Conservation (phyloP, 2,797 vertebrate genomes). For the Schizopygopsis pylzovi region DNA sequence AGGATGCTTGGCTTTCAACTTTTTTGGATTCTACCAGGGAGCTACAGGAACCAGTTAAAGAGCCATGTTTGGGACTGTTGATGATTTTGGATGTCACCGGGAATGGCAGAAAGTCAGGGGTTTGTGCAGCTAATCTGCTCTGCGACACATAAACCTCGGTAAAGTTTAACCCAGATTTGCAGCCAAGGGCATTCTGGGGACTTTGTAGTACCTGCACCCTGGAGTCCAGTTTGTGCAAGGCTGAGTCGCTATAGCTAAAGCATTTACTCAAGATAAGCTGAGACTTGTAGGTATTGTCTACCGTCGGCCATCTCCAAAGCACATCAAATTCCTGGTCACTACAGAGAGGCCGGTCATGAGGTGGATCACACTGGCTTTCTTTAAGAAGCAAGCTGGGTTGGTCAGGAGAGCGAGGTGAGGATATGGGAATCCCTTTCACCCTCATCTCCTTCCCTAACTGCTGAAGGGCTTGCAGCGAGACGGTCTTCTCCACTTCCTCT, state of each 20-base stretch:
- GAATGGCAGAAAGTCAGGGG: constrained; percentile 33
- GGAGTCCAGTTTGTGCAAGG: constrained; percentile 79
- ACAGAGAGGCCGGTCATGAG: constrained; percentile 69
- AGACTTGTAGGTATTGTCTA: constrained; percentile 69
- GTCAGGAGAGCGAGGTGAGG: constrained; percentile 62
- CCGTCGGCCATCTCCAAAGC: constrained; percentile 81
- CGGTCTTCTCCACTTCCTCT: constrained; percentile 90
- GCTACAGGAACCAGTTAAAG: constrained; percentile 64
- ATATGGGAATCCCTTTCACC: constrained; percentile 80
- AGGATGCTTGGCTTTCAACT: constrained; percentile 61
- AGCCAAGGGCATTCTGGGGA: constrained; percentile 61
- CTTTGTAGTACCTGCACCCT: constrained; percentile 53
- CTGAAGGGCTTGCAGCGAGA: constrained; percentile 86
- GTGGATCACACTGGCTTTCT: constrained; percentile 19
- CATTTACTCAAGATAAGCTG: constrained; percentile 75
- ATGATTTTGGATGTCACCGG: constrained; percentile 55
- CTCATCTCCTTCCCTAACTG: constrained; percentile 85
- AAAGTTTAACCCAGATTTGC: constrained; percentile 57
- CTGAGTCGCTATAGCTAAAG: constrained; percentile 90
- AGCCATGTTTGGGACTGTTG: constrained; percentile 68
- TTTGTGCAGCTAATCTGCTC: constrained; percentile 66
- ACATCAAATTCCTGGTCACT: constrained; percentile 80
- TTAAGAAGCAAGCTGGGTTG: constrained; percentile 57
- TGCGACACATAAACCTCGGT: constrained; percentile 73
- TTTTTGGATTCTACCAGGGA: constrained; percentile 62